Evolutionary conservation across 35 echinoderm and acorn worm genomes (phyloP).

Genomic region (Apostichopus japonicus): DNA sequence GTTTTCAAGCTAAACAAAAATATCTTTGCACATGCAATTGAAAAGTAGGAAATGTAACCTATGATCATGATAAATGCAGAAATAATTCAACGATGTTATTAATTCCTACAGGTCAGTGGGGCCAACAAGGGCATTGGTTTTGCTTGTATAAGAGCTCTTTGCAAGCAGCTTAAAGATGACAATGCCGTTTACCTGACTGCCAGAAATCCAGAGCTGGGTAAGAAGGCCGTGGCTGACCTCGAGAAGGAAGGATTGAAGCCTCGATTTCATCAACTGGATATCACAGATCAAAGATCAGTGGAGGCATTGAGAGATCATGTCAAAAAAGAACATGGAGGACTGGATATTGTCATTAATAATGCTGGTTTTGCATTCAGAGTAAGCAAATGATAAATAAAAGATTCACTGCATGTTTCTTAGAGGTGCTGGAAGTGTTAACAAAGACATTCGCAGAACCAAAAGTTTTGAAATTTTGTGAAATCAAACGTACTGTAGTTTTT

Average conservation of each 20-base stretch:
- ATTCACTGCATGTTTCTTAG: too few species aligned
- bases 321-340: slow-evolving; percentile 67
- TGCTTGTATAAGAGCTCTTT: slow-evolving; percentile 81
- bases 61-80: too few species aligned
- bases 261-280: slow-evolving; percentile 73
- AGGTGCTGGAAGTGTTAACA: too few species aligned
- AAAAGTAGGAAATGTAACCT: too few species aligned
- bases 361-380: slow-evolving; percentile 88
- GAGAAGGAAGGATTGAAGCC: slow-evolving; percentile 73
- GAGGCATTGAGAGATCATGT: slow-evolving; percentile 62
- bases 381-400: background rate
- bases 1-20: too few species aligned
- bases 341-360: slow-evolving; percentile 93
- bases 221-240: slow-evolving; percentile 75
- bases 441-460: too few species aligned
- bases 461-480: too few species aligned
- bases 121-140: slow-evolving; percentile 83
- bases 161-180: slow-evolving; percentile 71
- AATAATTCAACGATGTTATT: background rate
- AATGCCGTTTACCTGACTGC: slow-evolving; percentile 86
- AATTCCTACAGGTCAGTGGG: slow-evolving; percentile 65
- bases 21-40: too few species aligned
- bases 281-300: slow-evolving; percentile 41
- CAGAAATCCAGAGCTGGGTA: slow-evolving; percentile 73
- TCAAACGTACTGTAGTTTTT: too few species aligned